Percentiles rank a stretch among this genome's conserved stretches.
These are phyloP conservation scores for human (Homo sapiens) DNA, from an alignment of 2,113 vertebrate species.

Conservation along the genomic window GRCh38 chr3:78701501-78702000, in stretches of 20 bases:
- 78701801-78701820: slow-evolving; percentile 39
- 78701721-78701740: slow-evolving; percentile 34
- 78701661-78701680: not conserved
- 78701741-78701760: slow-evolving; percentile 35
- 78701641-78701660: slow-evolving; percentile 41
- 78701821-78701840: slow-evolving; percentile 52
- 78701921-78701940: slow-evolving; percentile 44
- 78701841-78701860: slow-evolving; percentile 60
- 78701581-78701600: not conserved
- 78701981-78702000: slow-evolving; percentile 33
- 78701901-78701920: slow-evolving; percentile 59
- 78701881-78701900: slow-evolving; percentile 33
- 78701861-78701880: slow-evolving; percentile 55
- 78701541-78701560: not conserved
- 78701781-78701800: slow-evolving; percentile 56
- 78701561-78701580: not conserved
- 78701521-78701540: not conserved
- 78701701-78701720: not conserved
- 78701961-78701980: slow-evolving; percentile 31
- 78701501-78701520: not conserved
- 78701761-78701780: not conserved
- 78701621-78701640: not conserved
- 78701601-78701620: not conserved
- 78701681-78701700: not conserved
- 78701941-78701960: not conserved